Conservation (phyloP, 2,888 invertebrate genomes). For the Balanococcus diminutus region DNA sequence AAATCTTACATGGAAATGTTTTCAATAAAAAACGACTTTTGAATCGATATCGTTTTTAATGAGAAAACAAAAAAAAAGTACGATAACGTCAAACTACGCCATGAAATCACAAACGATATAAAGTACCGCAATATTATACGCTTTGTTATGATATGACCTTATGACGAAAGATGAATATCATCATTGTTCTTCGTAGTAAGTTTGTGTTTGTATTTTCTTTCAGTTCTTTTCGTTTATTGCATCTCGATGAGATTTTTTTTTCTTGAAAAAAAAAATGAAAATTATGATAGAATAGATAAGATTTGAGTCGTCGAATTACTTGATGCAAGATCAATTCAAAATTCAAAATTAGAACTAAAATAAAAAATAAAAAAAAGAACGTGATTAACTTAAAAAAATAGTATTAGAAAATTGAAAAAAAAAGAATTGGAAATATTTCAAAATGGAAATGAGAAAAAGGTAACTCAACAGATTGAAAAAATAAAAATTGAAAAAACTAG, state of each 20-base stretch:
- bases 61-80: background rate
- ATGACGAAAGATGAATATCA: background rate
- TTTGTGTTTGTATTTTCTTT: background rate
- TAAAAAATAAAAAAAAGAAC: too few relatives aligned
- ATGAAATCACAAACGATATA: background rate
- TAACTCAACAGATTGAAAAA: too few relatives aligned
- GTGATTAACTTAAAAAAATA: too few relatives aligned
- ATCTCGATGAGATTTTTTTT: background rate
- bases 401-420: too few relatives aligned
- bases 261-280: background rate
- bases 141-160: too few relatives aligned
- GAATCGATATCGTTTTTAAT: background rate
- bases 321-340: too few relatives aligned
- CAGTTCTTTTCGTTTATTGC: background rate
- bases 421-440: too few relatives aligned
- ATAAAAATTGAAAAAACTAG: too few relatives aligned
- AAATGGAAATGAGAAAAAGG: too few relatives aligned
- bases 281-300: too few relatives aligned
- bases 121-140: background rate
- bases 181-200: background rate
- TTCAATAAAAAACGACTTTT: background rate
- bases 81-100: background rate
- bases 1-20: conserved; percentile 1
- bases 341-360: too few relatives aligned
- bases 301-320: too few relatives aligned